phyloP scores from a whole-genome alignment of 2,797 vertebrate genomes.

The Cichlasoma orientale region DNA sequence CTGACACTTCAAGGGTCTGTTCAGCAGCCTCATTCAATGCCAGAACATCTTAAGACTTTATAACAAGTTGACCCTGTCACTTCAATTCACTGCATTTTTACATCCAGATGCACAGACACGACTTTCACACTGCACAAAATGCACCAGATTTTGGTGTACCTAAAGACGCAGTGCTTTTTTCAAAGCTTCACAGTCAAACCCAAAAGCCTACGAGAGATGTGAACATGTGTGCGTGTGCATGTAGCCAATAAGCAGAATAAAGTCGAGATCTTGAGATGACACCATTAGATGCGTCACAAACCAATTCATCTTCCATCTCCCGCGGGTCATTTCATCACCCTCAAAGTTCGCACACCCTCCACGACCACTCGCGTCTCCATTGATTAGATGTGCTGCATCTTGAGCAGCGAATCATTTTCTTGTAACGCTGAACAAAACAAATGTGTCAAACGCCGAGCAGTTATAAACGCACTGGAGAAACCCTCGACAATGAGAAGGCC shows the following conservation, averaged over 20 bases:
- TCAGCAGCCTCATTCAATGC: background rate
- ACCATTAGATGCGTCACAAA: slow-evolving; percentile 41
- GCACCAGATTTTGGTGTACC: background rate
- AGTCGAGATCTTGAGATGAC: slow-evolving; percentile 33
- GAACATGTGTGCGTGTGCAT: background rate
- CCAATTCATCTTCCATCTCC: slow-evolving; percentile 51
- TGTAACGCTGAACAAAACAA: slow-evolving; percentile 1
- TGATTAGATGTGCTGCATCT: slow-evolving; percentile 48
- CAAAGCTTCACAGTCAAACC: background rate
- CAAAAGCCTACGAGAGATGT: background rate
- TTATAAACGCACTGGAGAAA: background rate
- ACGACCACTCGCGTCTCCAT: slow-evolving; percentile 37
- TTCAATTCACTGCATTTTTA: background rate
- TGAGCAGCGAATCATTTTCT: slow-evolving; percentile 25
- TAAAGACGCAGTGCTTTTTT: background rate
- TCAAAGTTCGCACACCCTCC: slow-evolving; percentile 15
- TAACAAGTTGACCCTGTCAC: background rate
- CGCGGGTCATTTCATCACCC: slow-evolving; percentile 36
- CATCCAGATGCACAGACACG: background rate
- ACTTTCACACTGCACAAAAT: background rate
- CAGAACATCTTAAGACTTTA: background rate
- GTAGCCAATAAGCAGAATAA: slow-evolving; percentile 23
- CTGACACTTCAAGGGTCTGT: background rate
- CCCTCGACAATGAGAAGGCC: background rate
- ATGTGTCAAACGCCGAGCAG: slow-evolving; percentile 1